phyloP scores from a whole-genome alignment of 2,113 vertebrate species.

The Suncus etruscus region DNA sequence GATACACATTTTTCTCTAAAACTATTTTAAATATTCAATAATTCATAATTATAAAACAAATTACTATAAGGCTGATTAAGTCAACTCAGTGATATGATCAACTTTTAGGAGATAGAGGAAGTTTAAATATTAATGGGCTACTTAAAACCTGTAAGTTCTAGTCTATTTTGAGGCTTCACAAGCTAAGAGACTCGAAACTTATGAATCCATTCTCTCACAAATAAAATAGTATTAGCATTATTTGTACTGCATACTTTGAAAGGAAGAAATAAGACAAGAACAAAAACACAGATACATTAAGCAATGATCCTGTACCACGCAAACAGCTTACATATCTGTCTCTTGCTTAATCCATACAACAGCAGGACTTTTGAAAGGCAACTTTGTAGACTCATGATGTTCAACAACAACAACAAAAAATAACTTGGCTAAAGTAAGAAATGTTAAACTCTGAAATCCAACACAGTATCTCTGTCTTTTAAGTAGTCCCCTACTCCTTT shows the following conservation, averaged over 20 bases:
- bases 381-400: neutral
- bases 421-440: neutral
- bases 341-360: slow-evolving; percentile 2
- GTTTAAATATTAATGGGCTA: neutral
- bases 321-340: neutral
- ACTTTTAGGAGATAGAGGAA: neutral
- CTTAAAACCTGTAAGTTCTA: neutral
- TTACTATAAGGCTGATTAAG: slow-evolving; percentile 11
- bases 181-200: neutral
- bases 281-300: neutral
- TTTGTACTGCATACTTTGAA: slow-evolving; percentile 23
- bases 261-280: neutral
- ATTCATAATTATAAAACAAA: neutral
- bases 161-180: neutral
- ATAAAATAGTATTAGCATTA: neutral
- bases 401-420: neutral
- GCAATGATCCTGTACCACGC: neutral
- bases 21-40: neutral
- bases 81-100: slow-evolving; percentile 1
- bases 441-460: neutral
- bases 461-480: neutral
- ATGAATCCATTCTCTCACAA: neutral
- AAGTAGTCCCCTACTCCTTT: neutral
- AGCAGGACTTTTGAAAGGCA: neutral
- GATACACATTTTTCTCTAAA: too few relatives aligned